A percentile compares a stretch with the other conserved stretches of the same genome.
phyloP scores from a whole-genome alignment of 2,797 vertebrate species.

The Heterohyrax brucei region DNA sequence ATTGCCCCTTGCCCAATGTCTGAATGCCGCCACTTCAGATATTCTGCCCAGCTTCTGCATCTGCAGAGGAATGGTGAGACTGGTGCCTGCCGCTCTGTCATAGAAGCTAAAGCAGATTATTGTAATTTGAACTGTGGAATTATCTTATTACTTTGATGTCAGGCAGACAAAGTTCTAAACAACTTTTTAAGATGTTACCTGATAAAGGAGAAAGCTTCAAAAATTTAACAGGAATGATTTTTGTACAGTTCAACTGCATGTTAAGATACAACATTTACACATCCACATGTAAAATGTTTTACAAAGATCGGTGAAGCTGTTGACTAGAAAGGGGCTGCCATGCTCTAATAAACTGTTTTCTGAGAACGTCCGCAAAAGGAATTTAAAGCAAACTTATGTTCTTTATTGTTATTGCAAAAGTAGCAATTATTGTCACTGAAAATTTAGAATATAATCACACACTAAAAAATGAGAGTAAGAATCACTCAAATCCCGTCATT shows the following conservation, averaged over 20 bases:
- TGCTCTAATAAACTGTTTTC: neutral
- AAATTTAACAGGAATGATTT: neutral
- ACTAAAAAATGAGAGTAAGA: neutral
- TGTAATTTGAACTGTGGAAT: slow-evolving; percentile 22
- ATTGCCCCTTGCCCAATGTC: neutral
- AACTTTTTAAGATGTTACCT: neutral
- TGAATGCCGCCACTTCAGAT: neutral
- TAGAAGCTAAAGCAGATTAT: neutral
- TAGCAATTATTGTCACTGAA: neutral
- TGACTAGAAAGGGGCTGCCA: neutral
- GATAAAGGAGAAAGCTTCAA: neutral
- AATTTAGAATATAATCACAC: neutral
- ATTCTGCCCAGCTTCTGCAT: neutral
- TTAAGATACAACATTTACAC: slow-evolving; percentile 43
- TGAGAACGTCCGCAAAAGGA: neutral
- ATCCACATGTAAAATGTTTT: neutral
- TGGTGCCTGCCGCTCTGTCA: neutral
- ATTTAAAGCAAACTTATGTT: neutral
- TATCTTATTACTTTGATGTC: slow-evolving; percentile 10
- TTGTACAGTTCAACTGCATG: neutral
- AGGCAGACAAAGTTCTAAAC: neutral
- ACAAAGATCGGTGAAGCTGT: neutral
- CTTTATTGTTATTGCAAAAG: slow-evolving; percentile 16
- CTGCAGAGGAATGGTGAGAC: neutral
- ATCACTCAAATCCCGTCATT: neutral